Evolutionary conservation across 1,140 invertebrate genomes (phyloP).

Genomic region (Aphis gossypii): DNA sequence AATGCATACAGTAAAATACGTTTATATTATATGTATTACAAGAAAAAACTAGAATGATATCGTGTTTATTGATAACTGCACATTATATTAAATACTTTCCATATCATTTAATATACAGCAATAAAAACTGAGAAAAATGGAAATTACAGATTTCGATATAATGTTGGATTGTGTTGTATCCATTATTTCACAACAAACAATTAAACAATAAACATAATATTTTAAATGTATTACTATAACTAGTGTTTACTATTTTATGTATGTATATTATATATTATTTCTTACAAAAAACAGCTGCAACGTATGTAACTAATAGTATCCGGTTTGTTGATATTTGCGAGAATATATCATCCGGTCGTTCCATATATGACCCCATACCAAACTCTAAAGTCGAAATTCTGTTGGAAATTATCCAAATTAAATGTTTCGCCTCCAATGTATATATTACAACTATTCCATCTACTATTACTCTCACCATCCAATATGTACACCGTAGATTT

Average conservation of each 20-base stretch:
- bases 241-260: neutral
- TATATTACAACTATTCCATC: neutral
- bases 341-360: neutral
- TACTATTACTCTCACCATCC: neutral
- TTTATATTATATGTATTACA: neutral
- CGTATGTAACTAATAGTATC: neutral
- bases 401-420: neutral
- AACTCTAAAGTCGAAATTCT: neutral
- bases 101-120: neutral
- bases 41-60: neutral
- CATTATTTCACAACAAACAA: neutral
- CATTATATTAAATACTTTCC: neutral
- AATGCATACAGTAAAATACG: neutral
- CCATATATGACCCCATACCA: neutral
- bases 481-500: neutral
- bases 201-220: neutral
- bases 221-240: neutral
- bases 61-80: neutral
- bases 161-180: neutral
- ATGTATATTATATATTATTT: neutral
- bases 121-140: neutral
- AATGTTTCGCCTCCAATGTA: neutral
- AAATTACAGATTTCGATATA: neutral
- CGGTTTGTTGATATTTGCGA: neutral
- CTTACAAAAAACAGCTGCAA: too few relatives aligned